Evolutionary conservation across 2,113 vertebrate genomes (phyloP), one percentile per base, ranked within the genome.

Genomic region (Choloepus hoffmanni): DNA sequence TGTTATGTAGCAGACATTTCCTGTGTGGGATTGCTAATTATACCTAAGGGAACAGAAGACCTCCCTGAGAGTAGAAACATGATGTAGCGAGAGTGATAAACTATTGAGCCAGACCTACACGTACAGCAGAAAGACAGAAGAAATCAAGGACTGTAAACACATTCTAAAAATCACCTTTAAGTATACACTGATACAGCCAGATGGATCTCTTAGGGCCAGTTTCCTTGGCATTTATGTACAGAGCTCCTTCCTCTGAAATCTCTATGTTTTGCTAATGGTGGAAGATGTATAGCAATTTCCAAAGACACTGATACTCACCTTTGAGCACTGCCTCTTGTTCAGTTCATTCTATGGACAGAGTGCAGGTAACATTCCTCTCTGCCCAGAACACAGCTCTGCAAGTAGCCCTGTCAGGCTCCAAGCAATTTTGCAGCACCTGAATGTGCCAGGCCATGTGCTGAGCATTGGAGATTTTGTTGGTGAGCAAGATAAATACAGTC

Each of bases 1-100:
- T 94, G 85, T 92, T 96, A 65, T 43, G 12, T 40, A 86, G 81
- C 74, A 92, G 65, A 82, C 68, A 94, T 90, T 94, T 95, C 90
- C 81, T 96, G 36, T 93, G 96, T 63, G 72, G 45, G 60, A 28
- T 85, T 92, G 76, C 85, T 95, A 95, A 96, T 93, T 85, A 92
- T 85, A 74, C 90, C 81, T 78, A 45, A 45, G 60, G 92, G 90
- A 95, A 67, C 81, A 87, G 77, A 81, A 36, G 50, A 63, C 77
- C 92, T 91, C 83, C 78, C 53, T 73, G 55, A 48, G 84, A 91
- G 67, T 18, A 65, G 58, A 87, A 90, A 58, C 62, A 36, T 26
- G 74, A 15, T 67, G 33, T 87, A 2, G 53, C 65, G 36, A 83
- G 60, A 70, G 5, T 72, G 58, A 90, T 92, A 88, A 87, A 92